Base-by-base conservation (phyloP, 2,888 invertebrate species). In the Dexiosoma caninum region DNA sequence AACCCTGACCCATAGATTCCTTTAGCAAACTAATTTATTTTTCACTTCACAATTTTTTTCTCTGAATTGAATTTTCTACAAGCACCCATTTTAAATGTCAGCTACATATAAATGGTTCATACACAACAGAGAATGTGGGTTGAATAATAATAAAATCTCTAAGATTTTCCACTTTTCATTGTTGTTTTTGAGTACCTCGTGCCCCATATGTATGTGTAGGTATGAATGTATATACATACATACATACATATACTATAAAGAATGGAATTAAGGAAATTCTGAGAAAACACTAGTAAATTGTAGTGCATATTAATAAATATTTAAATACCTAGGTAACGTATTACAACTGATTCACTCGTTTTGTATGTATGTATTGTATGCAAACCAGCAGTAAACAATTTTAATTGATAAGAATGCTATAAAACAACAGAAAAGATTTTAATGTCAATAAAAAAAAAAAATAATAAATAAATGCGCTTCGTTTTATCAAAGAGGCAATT, bases 1-100 rank as follows among this genome's bases (percentile, higher is more conserved):
- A 77, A 70, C 77, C 77, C 70, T 77, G 77, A 70, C 77, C 70
- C 30, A 55, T 62, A 55, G 76, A 69, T 62, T 77, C 14, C 37
- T 69, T 77, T 42, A 49, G 46, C 69, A 57, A 70, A 62, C 62
- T 62, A 12, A 30, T 42, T 55, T 55, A n/a, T 64, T 51, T 46
- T 37, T 30, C n/a, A 10, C 30, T 30, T 37, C 49, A 27, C n/a
- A 21, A 51, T 40, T 57, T n/a, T n/a, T 46, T 74, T 19, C 42
- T 49, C 4, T 42, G 35, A 53, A 72, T 32, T 21, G 19, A 46
- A 55, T 74, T 35, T 64, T 37, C n/a, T 44, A 19, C 64, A 37
- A 64, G 23, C n/a, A 44, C 30, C n/a, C 6, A 44, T 3, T 40
- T 40, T 30, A 64, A 62, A 53, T 62, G 46, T 30, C 37, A 62